phyloP scores from a whole-genome alignment of 2,888 invertebrate species.

The Troides helena region DNA sequence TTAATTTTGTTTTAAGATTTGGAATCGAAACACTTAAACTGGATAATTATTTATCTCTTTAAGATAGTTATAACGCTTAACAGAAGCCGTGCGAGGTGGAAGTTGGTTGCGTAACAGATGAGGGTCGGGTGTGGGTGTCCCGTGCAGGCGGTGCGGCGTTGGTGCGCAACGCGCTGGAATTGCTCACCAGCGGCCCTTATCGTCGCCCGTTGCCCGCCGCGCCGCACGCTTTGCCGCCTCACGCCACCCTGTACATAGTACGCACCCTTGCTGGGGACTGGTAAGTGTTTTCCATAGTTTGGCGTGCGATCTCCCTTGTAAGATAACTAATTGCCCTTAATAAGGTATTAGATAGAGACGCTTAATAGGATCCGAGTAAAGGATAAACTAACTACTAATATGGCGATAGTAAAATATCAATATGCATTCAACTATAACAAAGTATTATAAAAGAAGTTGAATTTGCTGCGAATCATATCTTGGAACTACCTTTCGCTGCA shows the following conservation, averaged over 20 bases:
- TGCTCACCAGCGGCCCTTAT: conserved; percentile 67
- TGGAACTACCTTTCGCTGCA: too few relatives aligned
- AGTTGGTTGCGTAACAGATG: conserved; percentile 73
- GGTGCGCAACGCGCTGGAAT: conserved; percentile 61
- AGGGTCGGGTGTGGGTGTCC: conserved; percentile 71
- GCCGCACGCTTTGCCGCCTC: conserved; percentile 63
- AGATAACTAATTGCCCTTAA: too few relatives aligned
- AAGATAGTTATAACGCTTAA: not conserved
- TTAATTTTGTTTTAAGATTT: not conserved
- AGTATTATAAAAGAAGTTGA: too few relatives aligned
- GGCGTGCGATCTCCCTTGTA: not conserved
- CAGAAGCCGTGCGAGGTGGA: conserved; percentile 70
- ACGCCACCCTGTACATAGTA: conserved; percentile 68
- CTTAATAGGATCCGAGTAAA: too few relatives aligned
- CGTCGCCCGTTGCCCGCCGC: conserved; percentile 71
- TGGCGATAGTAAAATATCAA: too few relatives aligned
- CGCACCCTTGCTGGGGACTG: conserved; percentile 75
- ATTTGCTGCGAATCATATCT: too few relatives aligned
- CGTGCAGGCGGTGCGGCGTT: conserved; percentile 69
- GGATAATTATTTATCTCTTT: not conserved
- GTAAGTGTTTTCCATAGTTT: conserved; percentile 38
- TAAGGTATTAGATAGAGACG: too few relatives aligned
- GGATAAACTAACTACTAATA: too few relatives aligned
- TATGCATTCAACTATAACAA: too few relatives aligned
- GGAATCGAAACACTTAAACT: not conserved